Percentiles rank a stretch among this genome's conserved stretches.
phyloP scores from a whole-genome alignment of 2,113 vertebrate genomes.

The Zosterops hypoxanthus region DNA sequence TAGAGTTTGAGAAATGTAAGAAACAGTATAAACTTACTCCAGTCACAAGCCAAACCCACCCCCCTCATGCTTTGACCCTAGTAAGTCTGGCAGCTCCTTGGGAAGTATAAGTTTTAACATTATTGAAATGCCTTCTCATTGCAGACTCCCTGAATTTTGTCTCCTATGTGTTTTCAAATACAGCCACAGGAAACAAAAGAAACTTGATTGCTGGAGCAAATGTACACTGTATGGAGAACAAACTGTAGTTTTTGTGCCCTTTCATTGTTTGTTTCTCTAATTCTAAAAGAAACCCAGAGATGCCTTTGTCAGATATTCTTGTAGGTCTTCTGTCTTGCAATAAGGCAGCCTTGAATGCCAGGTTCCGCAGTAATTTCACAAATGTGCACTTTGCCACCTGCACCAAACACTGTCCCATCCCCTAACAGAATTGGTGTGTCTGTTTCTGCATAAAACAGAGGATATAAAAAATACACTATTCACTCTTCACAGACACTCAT shows the following conservation, averaged over 20 bases:
- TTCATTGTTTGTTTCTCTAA: neutral
- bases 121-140: neutral
- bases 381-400: neutral
- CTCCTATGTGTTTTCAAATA: rapidly evolving
- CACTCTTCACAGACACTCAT: neutral
- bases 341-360: neutral
- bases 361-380: neutral
- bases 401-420: neutral
- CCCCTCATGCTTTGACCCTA: neutral
- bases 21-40: neutral
- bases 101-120: neutral
- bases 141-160: neutral
- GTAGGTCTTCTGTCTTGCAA: neutral
- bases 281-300: neutral
- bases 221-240: neutral
- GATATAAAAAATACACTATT: neutral
- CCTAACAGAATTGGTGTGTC: neutral
- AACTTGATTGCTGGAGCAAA: neutral
- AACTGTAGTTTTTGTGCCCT: neutral
- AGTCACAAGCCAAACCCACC: rapidly evolving
- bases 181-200: neutral
- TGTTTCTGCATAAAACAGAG: neutral
- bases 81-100: neutral
- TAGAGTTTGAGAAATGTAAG: neutral
- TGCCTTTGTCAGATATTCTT: neutral